A percentile compares a stretch with the other conserved stretches of the same genome.
Evolutionary conservation across 1,140 invertebrate genomes (phyloP).

Genomic region (Philopotamus ludificatus): DNA sequence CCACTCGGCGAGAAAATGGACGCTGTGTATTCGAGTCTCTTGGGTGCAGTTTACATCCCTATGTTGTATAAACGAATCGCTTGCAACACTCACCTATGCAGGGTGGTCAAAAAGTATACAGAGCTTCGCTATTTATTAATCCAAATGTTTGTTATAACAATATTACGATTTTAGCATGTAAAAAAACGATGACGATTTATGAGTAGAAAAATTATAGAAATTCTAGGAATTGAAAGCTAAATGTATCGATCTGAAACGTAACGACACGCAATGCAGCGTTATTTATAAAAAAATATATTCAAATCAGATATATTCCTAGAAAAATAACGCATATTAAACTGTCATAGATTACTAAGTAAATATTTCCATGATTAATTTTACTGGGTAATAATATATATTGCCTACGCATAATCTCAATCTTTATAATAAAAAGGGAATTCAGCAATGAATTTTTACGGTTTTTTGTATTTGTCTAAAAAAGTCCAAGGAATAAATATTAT

Average conservation of each 20-base stretch:
- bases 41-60: constrained; percentile 18
- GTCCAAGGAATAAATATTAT: too few species aligned
- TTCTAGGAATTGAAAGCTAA: not conserved
- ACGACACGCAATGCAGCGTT: not conserved
- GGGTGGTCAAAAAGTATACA: not conserved
- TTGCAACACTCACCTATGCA: not conserved
- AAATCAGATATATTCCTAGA: too few species aligned
- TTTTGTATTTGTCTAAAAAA: too few species aligned
- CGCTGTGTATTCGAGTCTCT: not conserved
- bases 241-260: not conserved
- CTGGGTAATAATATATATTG: too few species aligned
- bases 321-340: too few species aligned
- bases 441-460: too few species aligned
- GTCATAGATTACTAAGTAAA: too few species aligned
- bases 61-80: not conserved
- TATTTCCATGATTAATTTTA: too few species aligned
- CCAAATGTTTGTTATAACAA: not conserved
- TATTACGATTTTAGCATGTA: not conserved
- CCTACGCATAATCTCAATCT: too few species aligned
- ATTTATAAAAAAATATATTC: too few species aligned
- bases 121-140: not conserved
- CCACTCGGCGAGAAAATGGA: not conserved
- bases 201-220: not conserved
- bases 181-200: not conserved
- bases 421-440: too few species aligned